Base-by-base conservation (phyloP, 2,797 vertebrate species). In the Stomatorhinus walkeri region DNA sequence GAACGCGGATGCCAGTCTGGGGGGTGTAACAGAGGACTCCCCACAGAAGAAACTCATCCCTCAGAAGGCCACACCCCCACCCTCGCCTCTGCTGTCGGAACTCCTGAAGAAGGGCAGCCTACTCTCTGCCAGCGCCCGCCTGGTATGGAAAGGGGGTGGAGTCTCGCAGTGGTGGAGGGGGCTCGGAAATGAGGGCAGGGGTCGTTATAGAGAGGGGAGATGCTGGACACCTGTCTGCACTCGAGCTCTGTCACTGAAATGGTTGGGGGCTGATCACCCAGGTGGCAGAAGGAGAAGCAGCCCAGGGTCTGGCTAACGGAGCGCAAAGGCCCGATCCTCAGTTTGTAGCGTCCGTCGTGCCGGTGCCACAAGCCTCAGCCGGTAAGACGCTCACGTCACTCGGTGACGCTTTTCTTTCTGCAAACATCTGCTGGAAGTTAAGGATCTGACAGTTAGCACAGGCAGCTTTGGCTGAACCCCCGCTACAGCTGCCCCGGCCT, bases 21-120 rank as follows among this genome's bases (percentile, higher is more conserved):
- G 96, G 89, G 91, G 96, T 94, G 94, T 97, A 90, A 96, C 97
- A 90, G 98, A 99, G 85, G 98, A 99, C 94, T 98, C 97, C 89
- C 96, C 98, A 90, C 98, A 99, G 95, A 99, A 99, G 95, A 98
- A 98, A 94, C 97, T 97, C 91, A 93, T 97, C 90, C 94, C 95
- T 94, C 98, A 97, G 94, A 99, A 99, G 95, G 95, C 97, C 94
- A 99, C 98, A 52, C 98, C 98, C 24, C 98, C 98, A 59, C 98
- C 98, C 87, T 99, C 98, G 91, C 98, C 98, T 92, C 97, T 99
- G 92, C 96, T 99, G 91, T 99, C 98, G 92, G 98, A 99, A 93
- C 96, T 99, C 93, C 96, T 99, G 95, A 99, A 99, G 95, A 99
- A 99, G 94, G 96, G 97, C 93, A 99, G 96, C 95, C 96, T 99